Conservation (phyloP, 37 sponge, comb jelly and placozoan species). For the Halisarca cf. caerulea region DNA sequence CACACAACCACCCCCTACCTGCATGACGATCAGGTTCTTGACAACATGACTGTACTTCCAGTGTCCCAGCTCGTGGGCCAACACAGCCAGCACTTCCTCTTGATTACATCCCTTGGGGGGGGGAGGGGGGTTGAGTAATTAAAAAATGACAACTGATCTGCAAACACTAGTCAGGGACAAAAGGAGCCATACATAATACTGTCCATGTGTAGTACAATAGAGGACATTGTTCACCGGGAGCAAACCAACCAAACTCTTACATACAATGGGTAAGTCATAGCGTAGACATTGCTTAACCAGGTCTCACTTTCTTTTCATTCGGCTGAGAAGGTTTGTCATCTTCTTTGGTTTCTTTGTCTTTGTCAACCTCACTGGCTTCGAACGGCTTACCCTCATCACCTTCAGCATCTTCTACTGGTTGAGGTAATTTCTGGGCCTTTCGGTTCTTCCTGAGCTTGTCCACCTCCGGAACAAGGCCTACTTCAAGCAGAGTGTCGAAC, state of each 20-base stretch:
- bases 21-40: constrained; percentile 62
- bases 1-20: constrained; percentile 9
- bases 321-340: constrained; percentile 11
- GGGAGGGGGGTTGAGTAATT: not conserved
- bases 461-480: constrained; percentile 41
- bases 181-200: not conserved
- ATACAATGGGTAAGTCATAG: too few relatives aligned
- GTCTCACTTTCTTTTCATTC: not conserved
- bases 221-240: too few relatives aligned
- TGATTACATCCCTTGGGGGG: constrained; percentile 68
- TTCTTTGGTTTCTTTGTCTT: not conserved
- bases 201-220: too few relatives aligned
- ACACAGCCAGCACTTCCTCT: constrained; percentile 87
- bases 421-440: constrained; percentile 1
- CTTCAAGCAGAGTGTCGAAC: constrained; percentile 92
- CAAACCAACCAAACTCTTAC: too few relatives aligned
- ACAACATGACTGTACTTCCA: constrained; percentile 87
- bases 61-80: constrained; percentile 97
- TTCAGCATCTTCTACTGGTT: not conserved
- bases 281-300: too few relatives aligned
- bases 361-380: not conserved
- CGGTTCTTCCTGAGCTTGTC: constrained; percentile 18
- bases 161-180: not conserved
- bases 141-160: too few relatives aligned
- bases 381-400: not conserved